Percentiles rank a stretch among this genome's conserved stretches.
Evolutionary conservation across 1,140 invertebrate genomes (phyloP).

Genomic region (Manduca sexta): DNA sequence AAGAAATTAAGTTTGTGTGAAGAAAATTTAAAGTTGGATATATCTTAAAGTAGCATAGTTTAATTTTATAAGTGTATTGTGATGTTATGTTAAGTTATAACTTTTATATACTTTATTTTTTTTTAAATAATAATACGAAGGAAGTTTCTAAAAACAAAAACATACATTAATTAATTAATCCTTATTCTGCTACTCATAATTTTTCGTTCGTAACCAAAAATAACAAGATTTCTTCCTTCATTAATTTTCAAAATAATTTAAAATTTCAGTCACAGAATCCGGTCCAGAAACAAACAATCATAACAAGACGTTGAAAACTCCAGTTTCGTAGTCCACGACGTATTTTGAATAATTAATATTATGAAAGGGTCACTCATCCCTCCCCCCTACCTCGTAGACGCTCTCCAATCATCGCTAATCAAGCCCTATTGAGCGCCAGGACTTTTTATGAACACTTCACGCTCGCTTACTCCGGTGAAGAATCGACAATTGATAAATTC

Average conservation of each 20-base stretch:
- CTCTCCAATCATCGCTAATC: constrained; percentile 41
- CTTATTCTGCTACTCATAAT: no score
- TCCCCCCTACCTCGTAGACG: constrained; percentile 7
- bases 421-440: constrained; percentile 40
- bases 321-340: constrained; percentile 31
- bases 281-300: constrained; percentile 10
- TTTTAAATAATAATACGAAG: no score
- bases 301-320: constrained; percentile 7
- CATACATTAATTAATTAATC: no score
- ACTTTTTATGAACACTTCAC: constrained; percentile 16
- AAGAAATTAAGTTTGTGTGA: no score
- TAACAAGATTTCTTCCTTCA: no score
- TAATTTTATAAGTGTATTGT: no score
- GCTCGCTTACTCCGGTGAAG: background rate
- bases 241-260: background rate
- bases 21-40: no score
- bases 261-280: background rate
- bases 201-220: no score
- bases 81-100: no score
- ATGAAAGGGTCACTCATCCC: constrained; percentile 38
- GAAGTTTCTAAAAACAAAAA: no score
- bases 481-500: background rate
- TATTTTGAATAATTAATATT: constrained; percentile 63
- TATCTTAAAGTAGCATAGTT: no score
- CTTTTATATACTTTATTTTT: no score